Base-by-base conservation (phyloP, 2,888 invertebrate species). In the Caradrina kadenii region DNA sequence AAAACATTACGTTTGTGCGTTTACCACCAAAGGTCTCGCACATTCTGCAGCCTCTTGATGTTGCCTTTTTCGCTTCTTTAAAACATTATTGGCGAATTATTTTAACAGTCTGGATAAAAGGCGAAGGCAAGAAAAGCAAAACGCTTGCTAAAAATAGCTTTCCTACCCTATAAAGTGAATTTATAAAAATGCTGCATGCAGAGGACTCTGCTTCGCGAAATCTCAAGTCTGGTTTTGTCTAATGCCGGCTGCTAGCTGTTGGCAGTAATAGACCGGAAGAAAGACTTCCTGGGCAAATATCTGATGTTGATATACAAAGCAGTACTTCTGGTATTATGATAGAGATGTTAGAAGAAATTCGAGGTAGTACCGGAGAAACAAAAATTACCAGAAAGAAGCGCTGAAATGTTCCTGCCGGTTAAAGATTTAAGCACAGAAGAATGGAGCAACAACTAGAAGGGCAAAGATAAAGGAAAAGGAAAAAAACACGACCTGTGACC, bases 1-100 rank as follows among this genome's bases (percentile, higher is more conserved):
- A n/a, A n/a, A 55, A 55, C 6, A 55, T 35, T 13, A 35, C n/a
- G 10, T 55, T 55, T 55, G n/a, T 55, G 31, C 35, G 54, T 19
- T 55, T 55, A 55, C 54, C 54, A 55, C 54, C 54, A 55, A 55
- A 55, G n/a, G 54, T 35, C 54, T 35, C 54, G 35, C 54, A 35
- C 54, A 55, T 55, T 35, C 54, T 55, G 54, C 54, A 55, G 54
- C 54, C 54, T 55, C 54, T 55, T 55, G 54, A 55, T 35, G 54
- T 55, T 35, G 54, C 35, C 10, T 19, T 55, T 55, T 55, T 56
- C 21, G 56, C 56, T 42, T 21, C 56, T 56, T 56, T 56, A 5
- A 56, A 56, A 42, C 56, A 56, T 56, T 56, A 56, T 21, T 56
- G 56, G 56, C 39, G 56, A 56, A 42, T 11, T 42, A 58, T 58